Evolutionary conservation across 2,888 invertebrate genomes (phyloP).

Genomic region (Nomada flava): DNA sequence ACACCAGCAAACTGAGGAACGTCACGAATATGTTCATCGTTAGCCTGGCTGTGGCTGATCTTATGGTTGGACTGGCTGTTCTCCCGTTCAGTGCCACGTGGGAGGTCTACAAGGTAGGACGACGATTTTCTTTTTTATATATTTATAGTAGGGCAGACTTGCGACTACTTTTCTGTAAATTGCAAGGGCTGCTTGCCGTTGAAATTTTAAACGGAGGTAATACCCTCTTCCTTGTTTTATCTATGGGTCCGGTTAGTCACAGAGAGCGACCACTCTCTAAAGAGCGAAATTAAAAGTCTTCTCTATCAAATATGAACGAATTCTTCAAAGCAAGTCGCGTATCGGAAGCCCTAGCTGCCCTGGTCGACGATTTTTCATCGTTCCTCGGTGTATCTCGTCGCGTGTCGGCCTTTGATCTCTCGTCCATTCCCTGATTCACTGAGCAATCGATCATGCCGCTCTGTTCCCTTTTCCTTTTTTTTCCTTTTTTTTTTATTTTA

Average conservation of each 20-base stretch:
- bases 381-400: not conserved
- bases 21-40: slow-evolving; percentile 99
- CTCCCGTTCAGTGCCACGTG: slow-evolving; percentile 98
- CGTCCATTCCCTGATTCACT: not conserved
- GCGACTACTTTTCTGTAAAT: too few species aligned
- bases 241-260: not conserved
- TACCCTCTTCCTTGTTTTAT: not conserved
- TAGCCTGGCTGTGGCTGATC: slow-evolving; percentile 97
- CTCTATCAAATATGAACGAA: not conserved
- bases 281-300: slow-evolving; percentile 7
- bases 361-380: slow-evolving; percentile 7
- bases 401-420: slow-evolving; percentile 30
- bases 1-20: slow-evolving; percentile 95
- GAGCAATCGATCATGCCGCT: slow-evolving; percentile 13
- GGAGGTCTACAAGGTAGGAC: slow-evolving; percentile 93
- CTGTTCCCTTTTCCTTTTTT: not conserved
- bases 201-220: too few species aligned
- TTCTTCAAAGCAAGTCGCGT: not conserved
- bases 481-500: not conserved
- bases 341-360: not conserved
- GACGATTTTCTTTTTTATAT: not conserved
- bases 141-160: not conserved
- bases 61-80: slow-evolving; percentile 97
- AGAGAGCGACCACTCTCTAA: not conserved
- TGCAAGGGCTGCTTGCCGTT: too few species aligned